Conservation (phyloP, 2,888 invertebrate species). For the Aethes cnicana region DNA sequence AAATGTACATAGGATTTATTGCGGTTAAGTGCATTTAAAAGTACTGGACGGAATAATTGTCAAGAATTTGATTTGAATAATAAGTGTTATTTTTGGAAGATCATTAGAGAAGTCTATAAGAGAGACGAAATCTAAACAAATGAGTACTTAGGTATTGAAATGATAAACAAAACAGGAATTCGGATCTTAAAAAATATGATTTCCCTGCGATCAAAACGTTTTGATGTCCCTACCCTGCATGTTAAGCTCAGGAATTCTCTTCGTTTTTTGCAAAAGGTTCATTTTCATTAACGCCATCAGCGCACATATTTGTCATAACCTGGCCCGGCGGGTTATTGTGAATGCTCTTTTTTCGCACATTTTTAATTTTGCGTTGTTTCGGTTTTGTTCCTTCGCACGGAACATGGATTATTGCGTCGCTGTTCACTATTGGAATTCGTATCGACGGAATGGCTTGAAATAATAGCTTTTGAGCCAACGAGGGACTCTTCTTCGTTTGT, state of each 20-base stretch:
- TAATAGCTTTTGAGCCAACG: conserved; percentile 33
- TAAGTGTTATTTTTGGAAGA: background rate
- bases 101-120: background rate
- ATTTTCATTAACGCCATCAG: conserved; percentile 79
- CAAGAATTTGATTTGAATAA: background rate
- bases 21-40: no score
- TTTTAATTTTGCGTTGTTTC: conserved; percentile 75
- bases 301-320: conserved; percentile 83
- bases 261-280: conserved; percentile 67
- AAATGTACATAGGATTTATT: no score
- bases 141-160: no score
- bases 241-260: conserved; percentile 47
- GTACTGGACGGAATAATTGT: no score
- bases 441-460: conserved; percentile 39
- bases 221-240: conserved; percentile 42
- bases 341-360: conserved; percentile 72
- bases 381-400: conserved; percentile 66
- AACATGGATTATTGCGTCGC: conserved; percentile 51
- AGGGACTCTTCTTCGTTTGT: no score
- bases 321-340: conserved; percentile 54
- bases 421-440: conserved; percentile 53
- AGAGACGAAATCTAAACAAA: no score
- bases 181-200: conserved; percentile 26
- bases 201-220: conserved; percentile 40
- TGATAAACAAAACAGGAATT: no score